phyloP scores from a whole-genome alignment of 2,113 vertebrate genomes.

The Platycercus adscitus region DNA sequence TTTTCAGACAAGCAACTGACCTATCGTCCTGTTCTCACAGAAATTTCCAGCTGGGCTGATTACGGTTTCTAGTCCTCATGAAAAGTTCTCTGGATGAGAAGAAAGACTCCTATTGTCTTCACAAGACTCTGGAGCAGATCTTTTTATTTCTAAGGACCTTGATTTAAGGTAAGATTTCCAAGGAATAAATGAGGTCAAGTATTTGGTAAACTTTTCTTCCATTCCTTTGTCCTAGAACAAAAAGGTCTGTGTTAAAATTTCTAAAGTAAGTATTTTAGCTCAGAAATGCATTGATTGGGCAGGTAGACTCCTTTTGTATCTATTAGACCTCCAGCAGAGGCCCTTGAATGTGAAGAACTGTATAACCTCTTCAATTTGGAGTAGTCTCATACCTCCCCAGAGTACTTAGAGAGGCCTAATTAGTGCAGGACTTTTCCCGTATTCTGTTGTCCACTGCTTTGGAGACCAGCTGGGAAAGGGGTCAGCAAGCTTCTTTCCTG shows the following conservation, averaged over 20 bases:
- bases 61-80: neutral
- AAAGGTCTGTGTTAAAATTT: neutral
- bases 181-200: neutral
- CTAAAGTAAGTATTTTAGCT: neutral
- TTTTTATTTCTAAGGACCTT: neutral
- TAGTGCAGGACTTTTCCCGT: neutral
- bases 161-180: neutral
- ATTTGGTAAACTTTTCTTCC: neutral
- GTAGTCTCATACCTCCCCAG: neutral
- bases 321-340: neutral
- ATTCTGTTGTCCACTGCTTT: neutral
- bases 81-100: neutral
- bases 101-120: neutral
- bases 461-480: neutral
- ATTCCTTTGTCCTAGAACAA: neutral
- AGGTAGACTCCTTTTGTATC: neutral
- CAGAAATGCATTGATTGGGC: neutral
- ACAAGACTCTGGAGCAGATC: neutral
- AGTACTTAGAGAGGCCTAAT: neutral
- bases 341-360: neutral
- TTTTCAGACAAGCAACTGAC: neutral
- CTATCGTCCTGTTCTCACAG: neutral
- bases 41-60: neutral
- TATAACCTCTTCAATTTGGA: neutral
- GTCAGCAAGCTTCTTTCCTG: neutral